Evolutionary conservation across 2,113 vertebrate genomes (phyloP).

Genomic region (Malurus alboscapulatus): DNA sequence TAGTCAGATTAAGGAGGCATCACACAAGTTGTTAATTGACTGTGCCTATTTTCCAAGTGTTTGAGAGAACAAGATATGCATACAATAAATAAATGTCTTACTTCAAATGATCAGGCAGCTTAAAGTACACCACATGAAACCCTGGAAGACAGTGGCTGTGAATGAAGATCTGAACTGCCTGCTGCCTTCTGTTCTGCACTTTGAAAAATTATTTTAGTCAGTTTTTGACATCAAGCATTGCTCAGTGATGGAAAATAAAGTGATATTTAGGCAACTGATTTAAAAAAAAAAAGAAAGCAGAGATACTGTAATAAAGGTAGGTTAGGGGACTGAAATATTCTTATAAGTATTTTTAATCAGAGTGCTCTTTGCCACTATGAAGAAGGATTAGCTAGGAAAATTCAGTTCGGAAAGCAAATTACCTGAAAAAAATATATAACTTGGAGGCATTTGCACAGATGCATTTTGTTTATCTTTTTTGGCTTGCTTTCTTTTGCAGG

Average conservation of each 20-base stretch:
- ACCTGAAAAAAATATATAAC: neutral
- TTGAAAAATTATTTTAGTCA: neutral
- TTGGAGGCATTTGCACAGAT: neutral
- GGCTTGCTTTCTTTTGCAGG: conserved; percentile 72
- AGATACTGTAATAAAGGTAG: neutral
- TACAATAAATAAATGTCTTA: neutral
- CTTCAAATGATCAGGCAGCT: neutral
- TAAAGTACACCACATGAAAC: neutral
- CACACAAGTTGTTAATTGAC: neutral
- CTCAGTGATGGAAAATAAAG: neutral
- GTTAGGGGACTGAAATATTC: neutral
- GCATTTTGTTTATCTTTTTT: neutral
- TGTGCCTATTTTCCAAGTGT: neutral
- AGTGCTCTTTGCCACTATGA: neutral
- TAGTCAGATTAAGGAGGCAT: neutral
- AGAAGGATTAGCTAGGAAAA: neutral
- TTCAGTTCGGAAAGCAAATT: neutral
- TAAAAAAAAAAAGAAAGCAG: neutral
- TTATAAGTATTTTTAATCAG: neutral
- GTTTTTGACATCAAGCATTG: neutral
- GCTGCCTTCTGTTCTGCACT: neutral
- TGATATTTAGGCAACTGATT: neutral
- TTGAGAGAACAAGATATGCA: neutral
- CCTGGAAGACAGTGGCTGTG: accelerated
- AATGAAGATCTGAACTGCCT: neutral